Conservation (phyloP, 2,113 vertebrate species). For the Sylvilagus bachmani region DNA sequence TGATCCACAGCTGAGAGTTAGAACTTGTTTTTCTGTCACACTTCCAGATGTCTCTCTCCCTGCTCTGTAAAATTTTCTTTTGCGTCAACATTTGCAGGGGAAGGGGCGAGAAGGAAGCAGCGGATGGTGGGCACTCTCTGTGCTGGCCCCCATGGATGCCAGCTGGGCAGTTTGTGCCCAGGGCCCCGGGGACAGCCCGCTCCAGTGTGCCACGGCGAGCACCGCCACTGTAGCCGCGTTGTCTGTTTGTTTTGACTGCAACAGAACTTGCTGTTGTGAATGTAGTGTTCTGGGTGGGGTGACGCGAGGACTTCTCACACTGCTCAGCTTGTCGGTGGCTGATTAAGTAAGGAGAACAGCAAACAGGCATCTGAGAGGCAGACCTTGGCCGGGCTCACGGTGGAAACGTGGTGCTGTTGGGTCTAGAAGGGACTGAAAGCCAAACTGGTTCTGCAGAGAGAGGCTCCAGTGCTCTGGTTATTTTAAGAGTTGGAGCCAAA, state of each 20-base stretch:
- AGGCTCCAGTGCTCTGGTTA: background rate
- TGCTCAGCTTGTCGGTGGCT: background rate
- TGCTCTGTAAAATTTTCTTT: constrained; percentile 60
- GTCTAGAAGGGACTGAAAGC: background rate
- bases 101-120: constrained; percentile 55
- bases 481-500: constrained; percentile 1
- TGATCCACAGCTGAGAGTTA: constrained; percentile 72
- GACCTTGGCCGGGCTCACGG: background rate
- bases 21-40: constrained; percentile 77
- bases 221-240: constrained; percentile 41
- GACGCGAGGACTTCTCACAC: constrained; percentile 58
- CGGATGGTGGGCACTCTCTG: constrained; percentile 18
- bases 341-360: background rate
- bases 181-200: background rate
- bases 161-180: constrained; percentile 63
- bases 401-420: background rate
- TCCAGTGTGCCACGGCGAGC: constrained; percentile 54
- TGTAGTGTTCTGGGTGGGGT: constrained; percentile 66
- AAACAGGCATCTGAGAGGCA: background rate
- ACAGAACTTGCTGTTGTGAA: constrained; percentile 75
- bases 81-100: constrained; percentile 71
- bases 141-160: constrained; percentile 51
- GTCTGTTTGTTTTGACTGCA: constrained; percentile 78
- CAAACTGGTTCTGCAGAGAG: background rate
- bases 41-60: constrained; percentile 62